phyloP scores from a whole-genome alignment of 2,797 vertebrate genomes.

The Pipistrellus kuhlii region DNA sequence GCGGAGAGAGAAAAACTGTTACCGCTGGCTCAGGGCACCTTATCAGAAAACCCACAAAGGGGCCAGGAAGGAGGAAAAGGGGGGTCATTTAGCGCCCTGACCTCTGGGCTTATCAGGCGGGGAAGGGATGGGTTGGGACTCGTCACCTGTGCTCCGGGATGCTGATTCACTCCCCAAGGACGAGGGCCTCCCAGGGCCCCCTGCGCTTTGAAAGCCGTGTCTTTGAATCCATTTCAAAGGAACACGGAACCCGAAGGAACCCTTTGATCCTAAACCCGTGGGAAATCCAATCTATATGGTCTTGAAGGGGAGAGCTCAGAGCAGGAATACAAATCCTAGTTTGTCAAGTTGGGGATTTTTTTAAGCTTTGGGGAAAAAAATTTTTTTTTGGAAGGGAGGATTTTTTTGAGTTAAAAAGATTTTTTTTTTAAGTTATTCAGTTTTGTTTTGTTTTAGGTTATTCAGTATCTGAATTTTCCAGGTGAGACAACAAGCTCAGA shows the following conservation, averaged over 20 bases:
- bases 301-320: conserved; percentile 17
- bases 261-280: conserved; percentile 76
- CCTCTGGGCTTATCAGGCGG: conserved; percentile 72
- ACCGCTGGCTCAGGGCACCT: neutral
- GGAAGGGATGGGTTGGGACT: conserved; percentile 63
- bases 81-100: conserved; percentile 63
- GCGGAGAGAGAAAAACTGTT: neutral
- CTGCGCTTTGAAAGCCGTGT: conserved; percentile 22
- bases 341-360: neutral
- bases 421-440: neutral
- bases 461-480: conserved; percentile 29
- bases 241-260: conserved; percentile 65
- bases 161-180: conserved; percentile 69
- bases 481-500: neutral
- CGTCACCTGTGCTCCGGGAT: conserved; percentile 72
- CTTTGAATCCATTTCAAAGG: conserved; percentile 80
- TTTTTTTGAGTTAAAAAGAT: neutral
- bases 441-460: neutral
- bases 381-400: neutral
- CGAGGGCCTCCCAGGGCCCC: conserved; percentile 51
- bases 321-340: conserved; percentile 34
- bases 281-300: conserved; percentile 68
- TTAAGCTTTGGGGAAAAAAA: neutral
- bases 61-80: conserved; percentile 62
- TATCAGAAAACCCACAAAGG: neutral